Conservation (phyloP, 2,888 invertebrate genomes). For the Himalopsyche japonica region DNA sequence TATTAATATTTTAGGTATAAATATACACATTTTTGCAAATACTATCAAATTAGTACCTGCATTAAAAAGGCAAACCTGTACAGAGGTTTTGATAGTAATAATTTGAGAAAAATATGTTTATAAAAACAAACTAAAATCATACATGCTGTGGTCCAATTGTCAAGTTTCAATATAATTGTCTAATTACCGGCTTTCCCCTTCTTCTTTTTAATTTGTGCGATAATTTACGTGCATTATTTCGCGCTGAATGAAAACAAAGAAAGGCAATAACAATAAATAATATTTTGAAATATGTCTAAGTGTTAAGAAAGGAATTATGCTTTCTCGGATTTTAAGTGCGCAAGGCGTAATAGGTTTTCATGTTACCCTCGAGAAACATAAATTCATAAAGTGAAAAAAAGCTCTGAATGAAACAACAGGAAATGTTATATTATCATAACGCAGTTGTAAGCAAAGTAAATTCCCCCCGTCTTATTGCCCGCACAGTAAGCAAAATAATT, state of each 20-base stretch:
- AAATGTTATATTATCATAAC: conserved; percentile 32
- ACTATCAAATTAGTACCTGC: no score
- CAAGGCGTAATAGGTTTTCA: conserved; percentile 39
- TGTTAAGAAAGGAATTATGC: conserved; percentile 33
- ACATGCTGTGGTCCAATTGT: no score
- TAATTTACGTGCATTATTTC: neutral
- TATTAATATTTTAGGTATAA: no score
- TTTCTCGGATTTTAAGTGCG: conserved; percentile 38
- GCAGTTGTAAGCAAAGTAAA: conserved; percentile 21
- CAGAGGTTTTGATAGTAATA: no score
- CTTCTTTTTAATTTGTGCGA: neutral
- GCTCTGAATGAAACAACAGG: conserved; percentile 30
- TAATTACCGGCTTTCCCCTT: neutral
- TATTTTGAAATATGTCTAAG: conserved; percentile 28
- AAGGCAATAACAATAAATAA: conserved; percentile 37
- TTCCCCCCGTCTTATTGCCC: conserved; percentile 12
- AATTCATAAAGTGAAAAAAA: conserved; percentile 38
- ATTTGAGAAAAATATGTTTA: no score
- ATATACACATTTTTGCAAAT: no score
- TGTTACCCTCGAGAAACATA: conserved; percentile 39
- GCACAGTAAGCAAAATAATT: neutral
- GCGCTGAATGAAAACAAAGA: neutral
- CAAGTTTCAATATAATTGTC: neutral
- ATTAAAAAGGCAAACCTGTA: no score
- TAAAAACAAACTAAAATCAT: no score